Base-by-base conservation (phyloP, 2,113 vertebrate genomes). In the Grantiella picta region DNA sequence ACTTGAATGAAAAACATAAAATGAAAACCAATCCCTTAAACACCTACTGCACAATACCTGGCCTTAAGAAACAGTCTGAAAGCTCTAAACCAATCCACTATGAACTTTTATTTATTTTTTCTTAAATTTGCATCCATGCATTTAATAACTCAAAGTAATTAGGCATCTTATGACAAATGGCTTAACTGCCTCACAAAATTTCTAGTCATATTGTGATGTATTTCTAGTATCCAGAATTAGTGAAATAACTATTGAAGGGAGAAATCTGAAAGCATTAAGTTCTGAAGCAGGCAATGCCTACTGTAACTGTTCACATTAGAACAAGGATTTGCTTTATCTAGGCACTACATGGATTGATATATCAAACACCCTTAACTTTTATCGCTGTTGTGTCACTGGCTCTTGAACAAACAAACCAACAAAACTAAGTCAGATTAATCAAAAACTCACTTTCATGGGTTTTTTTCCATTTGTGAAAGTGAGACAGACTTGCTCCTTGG, bases 61-160 rank as follows among this genome's bases (percentile, higher is more conserved):
- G 22, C 33, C 45, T 56, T 38, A 19, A 70, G 15, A 82, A 79
- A 31, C 6, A 33, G 29, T 7, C 8, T 73, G 27, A 36, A 47
- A 65, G 29, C n/a, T 60, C 25, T 68, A 40, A 79, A 42, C 21
- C 53, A 86, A 29, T 0, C 1, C 21, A 80, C 24, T 49, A 49
- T 20, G 25, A 76, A 49, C 14, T 65, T 77, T 7, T 21, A 20
- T n/a, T 72, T 53, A 68, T 24, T 71, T 71, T 38, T 75, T 54
- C 45, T 73, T 44, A 63, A n/a, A 71, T 81, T 52, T 42, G 25
- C 15, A 66, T 89, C 57, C 50, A 76, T 70, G 54, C 40, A 93
- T 89, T 86, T 33, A 91, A 54, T 82, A 95, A 90, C 22, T 66
- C 36, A 77, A 95, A 38, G 35, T 77, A 88, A 94, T 81, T 60